Conservation (phyloP, 2,888 invertebrate genomes). For the Sesamia inferens region DNA sequence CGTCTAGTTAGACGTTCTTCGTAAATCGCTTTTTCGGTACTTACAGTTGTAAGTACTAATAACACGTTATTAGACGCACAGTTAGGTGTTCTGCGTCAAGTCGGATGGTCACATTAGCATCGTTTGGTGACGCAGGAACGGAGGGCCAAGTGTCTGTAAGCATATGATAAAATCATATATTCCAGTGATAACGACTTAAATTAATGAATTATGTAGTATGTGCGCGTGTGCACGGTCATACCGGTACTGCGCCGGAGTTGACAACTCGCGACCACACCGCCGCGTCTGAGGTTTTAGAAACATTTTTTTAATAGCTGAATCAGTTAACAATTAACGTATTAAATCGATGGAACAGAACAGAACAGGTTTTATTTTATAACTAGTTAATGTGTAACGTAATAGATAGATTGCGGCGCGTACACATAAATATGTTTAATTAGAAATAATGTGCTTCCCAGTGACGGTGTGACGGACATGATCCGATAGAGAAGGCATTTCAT, state of each 20-base stretch:
- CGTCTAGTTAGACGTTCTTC: no score
- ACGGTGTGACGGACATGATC: neutral
- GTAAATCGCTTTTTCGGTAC: no score
- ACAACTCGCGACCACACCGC: conserved; percentile 48
- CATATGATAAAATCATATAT: conserved; percentile 49
- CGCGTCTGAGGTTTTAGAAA: conserved; percentile 2
- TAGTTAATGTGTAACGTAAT: conserved; percentile 5
- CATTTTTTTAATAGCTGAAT: conserved; percentile 35
- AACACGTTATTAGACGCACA: neutral
- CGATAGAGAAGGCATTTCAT: neutral
- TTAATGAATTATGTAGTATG: conserved; percentile 79
- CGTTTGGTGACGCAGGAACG: conserved; percentile 5
- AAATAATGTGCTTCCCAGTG: conserved; percentile 7
- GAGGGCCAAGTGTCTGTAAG: neutral
- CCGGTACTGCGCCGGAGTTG: conserved; percentile 38
- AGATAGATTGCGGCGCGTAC: neutral
- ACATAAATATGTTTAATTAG: neutral
- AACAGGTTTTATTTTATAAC: conserved; percentile 6
- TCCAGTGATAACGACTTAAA: conserved; percentile 69
- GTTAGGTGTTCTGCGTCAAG: conserved; percentile 18
- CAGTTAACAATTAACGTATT: conserved; percentile 5
- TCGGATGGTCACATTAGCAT: conserved; percentile 32
- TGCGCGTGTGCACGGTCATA: conserved; percentile 62
- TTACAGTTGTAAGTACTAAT: no score
- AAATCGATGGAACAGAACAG: neutral